Evolutionary conservation across 2,113 vertebrate genomes (phyloP), one percentile per base, ranked within the genome.

Genomic region (Craseonycteris thonglongyai): DNA sequence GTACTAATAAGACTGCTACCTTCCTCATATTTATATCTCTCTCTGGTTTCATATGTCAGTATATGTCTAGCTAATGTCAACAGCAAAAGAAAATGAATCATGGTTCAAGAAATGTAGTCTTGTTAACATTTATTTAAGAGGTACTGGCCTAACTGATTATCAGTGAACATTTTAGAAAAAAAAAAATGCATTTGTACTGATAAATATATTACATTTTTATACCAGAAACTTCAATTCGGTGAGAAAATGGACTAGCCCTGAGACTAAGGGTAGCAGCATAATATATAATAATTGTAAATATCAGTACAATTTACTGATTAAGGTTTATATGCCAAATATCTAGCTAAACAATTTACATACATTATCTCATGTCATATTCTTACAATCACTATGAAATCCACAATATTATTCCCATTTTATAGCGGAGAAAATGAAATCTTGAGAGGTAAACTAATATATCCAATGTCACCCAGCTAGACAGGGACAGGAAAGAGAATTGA

Each of bases 21-120:
- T 51, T 79, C 56, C 26, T 93, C 21, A 13, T 69, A 66, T 81
- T 86, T 86, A 88, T 93, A 66, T 91, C 38, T 75, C 30, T 42
- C n/a, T 75, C 21, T 92, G 22, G 14, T 11, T 63, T 85, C 16
- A 0, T 47, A 35, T n/a, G 16, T 90, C 19, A 19, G 22, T 58
- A 22, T 61, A n/a, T 85, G 15, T 89, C 15, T n/a, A 92, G 12
- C 18, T 72, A 78, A 86, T 56, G 30, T 42, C 56, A 72, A 84
- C 6, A 86, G 33, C 42, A 80, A 59, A 94, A 90, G 61, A 96
- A 94, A 96, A 88, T 15, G 59, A 65, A 81, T 26, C 13, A 33
- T 14, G 0, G 40, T 68, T 85, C 49, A 56, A 94, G 45, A 96
- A 72, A 88, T 68, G 2, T 33, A 35, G 18, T 87, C 30, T 47